These are phyloP conservation scores for Rhea americana DNA, from an alignment of 2,113 vertebrate species.

Conservation along the genomic window DNA sequence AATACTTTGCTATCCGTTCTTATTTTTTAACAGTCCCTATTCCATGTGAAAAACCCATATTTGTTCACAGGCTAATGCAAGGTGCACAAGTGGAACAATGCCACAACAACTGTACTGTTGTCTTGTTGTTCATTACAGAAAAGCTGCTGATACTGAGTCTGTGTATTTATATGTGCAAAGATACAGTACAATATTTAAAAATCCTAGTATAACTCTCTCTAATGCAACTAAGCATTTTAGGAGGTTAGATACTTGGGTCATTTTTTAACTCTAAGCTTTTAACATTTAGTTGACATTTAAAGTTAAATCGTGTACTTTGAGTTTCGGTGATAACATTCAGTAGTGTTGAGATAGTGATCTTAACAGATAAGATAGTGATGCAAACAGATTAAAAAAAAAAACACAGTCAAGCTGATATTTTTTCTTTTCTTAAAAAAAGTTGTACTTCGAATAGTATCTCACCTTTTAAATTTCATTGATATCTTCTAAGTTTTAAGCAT, in stretches of 20 bases:
- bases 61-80: not conserved
- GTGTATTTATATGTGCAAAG: fast-evolving
- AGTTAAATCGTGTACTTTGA: not conserved
- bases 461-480: not conserved
- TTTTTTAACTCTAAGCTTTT: not conserved
- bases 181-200: not conserved
- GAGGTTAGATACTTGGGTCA: not conserved
- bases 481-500: not conserved
- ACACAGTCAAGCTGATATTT: not conserved
- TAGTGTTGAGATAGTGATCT: not conserved
- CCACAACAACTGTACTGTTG: not conserved
- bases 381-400: not conserved
- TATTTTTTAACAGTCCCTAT: not conserved
- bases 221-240: not conserved
- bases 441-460: not conserved
- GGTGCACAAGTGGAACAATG: fast-evolving
- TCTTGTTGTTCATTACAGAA: not conserved
- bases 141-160: not conserved
- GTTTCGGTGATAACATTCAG: not conserved
- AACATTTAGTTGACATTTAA: conserved; percentile 47
- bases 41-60: not conserved
- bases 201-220: not conserved
- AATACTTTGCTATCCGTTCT: not conserved
- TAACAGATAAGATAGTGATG: not conserved
- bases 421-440: not conserved